Conservation (phyloP, 2,113 vertebrate genomes). For the Sclerurus mexicanus region DNA sequence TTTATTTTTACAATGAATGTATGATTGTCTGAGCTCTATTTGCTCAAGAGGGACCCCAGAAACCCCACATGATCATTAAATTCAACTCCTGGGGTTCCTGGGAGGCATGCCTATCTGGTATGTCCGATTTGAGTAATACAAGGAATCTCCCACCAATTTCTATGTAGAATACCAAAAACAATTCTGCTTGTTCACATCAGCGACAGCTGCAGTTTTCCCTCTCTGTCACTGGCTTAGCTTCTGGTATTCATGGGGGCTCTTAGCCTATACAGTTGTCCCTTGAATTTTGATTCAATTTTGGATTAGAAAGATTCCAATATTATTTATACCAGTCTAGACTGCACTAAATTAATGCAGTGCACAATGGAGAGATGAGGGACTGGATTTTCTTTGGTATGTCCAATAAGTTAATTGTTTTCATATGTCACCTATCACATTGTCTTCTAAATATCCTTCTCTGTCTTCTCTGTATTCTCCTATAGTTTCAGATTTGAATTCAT, state of each 20-base stretch:
- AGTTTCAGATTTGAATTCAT: neutral
- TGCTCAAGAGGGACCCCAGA: neutral
- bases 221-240: neutral
- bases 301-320: neutral
- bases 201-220: neutral
- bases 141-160: neutral
- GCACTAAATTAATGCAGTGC: neutral
- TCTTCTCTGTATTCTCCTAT: neutral
- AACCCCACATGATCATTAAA: neutral
- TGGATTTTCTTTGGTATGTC: neutral
- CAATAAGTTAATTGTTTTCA: neutral
- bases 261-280: neutral
- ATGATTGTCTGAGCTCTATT: neutral
- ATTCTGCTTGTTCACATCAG: neutral
- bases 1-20: neutral
- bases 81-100: neutral
- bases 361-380: neutral
- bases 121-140: neutral
- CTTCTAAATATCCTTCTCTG: neutral
- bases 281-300: neutral
- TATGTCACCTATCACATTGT: neutral
- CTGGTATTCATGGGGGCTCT: neutral
- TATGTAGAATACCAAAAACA: accelerated
- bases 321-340: neutral
- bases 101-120: neutral